Evolutionary conservation across 1,140 invertebrate genomes (phyloP), one percentile per base, ranked within the genome.

Genomic region (Laodelphax striatellus): DNA sequence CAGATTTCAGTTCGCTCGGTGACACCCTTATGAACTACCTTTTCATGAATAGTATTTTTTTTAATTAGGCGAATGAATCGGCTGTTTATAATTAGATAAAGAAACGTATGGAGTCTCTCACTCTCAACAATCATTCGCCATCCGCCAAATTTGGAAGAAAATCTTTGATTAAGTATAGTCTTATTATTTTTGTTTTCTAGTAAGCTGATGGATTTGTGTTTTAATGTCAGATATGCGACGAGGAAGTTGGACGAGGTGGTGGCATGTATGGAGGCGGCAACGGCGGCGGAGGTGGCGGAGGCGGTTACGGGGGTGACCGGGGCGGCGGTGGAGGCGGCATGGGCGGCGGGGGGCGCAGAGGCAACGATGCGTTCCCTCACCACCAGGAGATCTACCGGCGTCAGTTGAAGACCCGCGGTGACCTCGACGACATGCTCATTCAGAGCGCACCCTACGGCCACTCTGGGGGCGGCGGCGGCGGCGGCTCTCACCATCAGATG

Each of bases 381-480:
- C 46, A 62, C 28, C 62, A 63, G 43, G 64, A 65, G 42, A 31
- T 66, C n/a, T 82, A 81, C 73, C 74, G 79, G 62, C 74, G 77
- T 65, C 76, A 75, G 52, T 71, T 81, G 68, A 79, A 79, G 67
- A 72, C 76, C 62, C 74, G 81, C 38, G 72, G 76, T 64, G 72
- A 79, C 64, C 71, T 80, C 42, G 78, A 81, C 62, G 79, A 81
- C 58, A 76, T 82, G 64, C 74, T 82, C 1, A 19, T 22, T 17
- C 46, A 50, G 46, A 38, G 34, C 10, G 34, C 34, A 11, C 34
- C 34, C 34, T 38, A 38, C 11, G 34, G 34, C 34, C 34, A 38
- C 34, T 5, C 5, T 2, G 17, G 17, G 2, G 17, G 17, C 14
- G 54, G 54, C 31, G 38, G 16, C 5, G 14, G 17, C 5, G 17